Evolutionary conservation across 2,113 vertebrate species (phyloP).

Genomic region (Crotalus tigris): DNA sequence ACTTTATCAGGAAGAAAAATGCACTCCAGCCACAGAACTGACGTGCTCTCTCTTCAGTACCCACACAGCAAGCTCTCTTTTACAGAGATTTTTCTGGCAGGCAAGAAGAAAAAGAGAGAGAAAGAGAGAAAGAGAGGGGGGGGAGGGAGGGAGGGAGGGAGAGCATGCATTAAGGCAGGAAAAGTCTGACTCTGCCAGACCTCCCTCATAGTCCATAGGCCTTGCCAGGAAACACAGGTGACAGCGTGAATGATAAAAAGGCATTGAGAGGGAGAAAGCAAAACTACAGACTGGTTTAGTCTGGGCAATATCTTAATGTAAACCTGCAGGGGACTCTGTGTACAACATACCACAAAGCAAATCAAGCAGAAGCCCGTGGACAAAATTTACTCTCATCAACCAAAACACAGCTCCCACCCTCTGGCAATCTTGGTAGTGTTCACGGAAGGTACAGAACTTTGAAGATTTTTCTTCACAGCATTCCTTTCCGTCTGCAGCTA

Average conservation of each 20-base stretch:
- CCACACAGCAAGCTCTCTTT: slow-evolving; percentile 69
- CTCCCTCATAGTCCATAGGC: slow-evolving; percentile 65
- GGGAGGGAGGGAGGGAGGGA: background rate
- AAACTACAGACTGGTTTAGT: slow-evolving; percentile 66
- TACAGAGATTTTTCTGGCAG: slow-evolving; percentile 68
- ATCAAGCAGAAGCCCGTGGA: slow-evolving; percentile 48
- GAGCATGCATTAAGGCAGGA: slow-evolving; percentile 56
- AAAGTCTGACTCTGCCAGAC: slow-evolving; percentile 67
- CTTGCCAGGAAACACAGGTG: slow-evolving; percentile 73
- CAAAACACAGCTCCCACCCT: slow-evolving; percentile 16
- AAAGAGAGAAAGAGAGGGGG: background rate
- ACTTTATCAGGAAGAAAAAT: slow-evolving; percentile 57
- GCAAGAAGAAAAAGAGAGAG: slow-evolving; percentile 53
- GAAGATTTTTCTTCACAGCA: slow-evolving; percentile 20
- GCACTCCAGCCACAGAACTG: slow-evolving; percentile 61
- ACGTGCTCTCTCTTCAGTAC: slow-evolving; percentile 65
- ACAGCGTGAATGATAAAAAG: slow-evolving; percentile 73
- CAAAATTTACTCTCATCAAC: slow-evolving; percentile 28
- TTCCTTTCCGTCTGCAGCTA: slow-evolving; percentile 3
- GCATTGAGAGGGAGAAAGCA: slow-evolving; percentile 64
- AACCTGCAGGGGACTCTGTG: slow-evolving; percentile 66
- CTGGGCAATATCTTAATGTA: slow-evolving; percentile 69
- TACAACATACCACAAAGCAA: slow-evolving; percentile 57
- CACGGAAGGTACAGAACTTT: background rate
- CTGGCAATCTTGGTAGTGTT: background rate